Evolutionary conservation across 2,888 invertebrate genomes (phyloP).

Genomic region (Syrphus vitripennis): DNA sequence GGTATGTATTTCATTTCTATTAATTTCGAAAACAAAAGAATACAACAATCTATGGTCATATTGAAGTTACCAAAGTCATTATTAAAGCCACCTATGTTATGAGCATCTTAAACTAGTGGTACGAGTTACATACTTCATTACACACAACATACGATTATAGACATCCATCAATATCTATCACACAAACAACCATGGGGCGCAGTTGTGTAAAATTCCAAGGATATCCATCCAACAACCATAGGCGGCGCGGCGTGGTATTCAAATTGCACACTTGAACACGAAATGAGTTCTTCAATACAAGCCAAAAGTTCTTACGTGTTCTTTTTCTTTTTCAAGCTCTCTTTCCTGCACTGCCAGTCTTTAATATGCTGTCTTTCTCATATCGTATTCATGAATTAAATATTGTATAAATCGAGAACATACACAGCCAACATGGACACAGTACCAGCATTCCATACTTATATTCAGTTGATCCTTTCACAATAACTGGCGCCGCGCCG

Average conservation of each 20-base stretch:
- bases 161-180: constrained; percentile 56
- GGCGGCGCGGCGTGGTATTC: constrained; percentile 42
- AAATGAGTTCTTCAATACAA: constrained; percentile 57
- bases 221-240: constrained; percentile 56
- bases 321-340: constrained; percentile 20
- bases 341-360: neutral
- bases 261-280: constrained; percentile 69
- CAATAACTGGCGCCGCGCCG: constrained; percentile 45
- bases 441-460: constrained; percentile 38
- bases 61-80: constrained; percentile 34
- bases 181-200: constrained; percentile 60
- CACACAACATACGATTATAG: constrained; percentile 55
- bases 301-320: constrained; percentile 41
- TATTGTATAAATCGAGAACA: constrained; percentile 56
- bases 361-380: constrained; percentile 15
- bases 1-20: too few species aligned
- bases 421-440: constrained; percentile 9
- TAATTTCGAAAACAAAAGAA: neutral
- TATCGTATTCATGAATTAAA: constrained; percentile 69
- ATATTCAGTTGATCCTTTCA: constrained; percentile 53
- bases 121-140: constrained; percentile 42
- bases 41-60: constrained; percentile 21
- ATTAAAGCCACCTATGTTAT: constrained; percentile 33
- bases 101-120: constrained; percentile 25
- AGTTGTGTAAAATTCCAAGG: constrained; percentile 67